A percentile compares a stretch with the other conserved stretches of the same genome.
phyloP scores from a whole-genome alignment of 2,797 vertebrate genomes.

The Benthosema pterotum region DNA sequence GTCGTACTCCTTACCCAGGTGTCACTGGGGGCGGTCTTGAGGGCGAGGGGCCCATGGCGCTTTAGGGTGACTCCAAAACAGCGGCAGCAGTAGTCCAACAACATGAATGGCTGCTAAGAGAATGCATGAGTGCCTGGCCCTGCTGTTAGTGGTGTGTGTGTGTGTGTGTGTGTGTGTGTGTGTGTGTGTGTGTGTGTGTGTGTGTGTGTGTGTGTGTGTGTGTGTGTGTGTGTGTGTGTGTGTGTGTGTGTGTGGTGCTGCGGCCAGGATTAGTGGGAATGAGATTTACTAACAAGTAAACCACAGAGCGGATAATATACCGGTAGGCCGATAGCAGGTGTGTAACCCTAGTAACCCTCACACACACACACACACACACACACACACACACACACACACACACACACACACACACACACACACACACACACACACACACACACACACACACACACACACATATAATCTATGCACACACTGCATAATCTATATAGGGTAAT shows the following conservation, averaged over 20 bases:
- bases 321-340: conserved; percentile 26
- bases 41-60: conserved; percentile 80
- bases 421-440: conserved; percentile 1
- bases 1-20: conserved; percentile 87
- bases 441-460: conserved; percentile 15
- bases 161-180: background rate
- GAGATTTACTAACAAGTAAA: conserved; percentile 74
- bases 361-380: conserved; percentile 18
- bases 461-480: no score
- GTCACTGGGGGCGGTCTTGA: conserved; percentile 85
- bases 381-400: background rate
- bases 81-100: conserved; percentile 81
- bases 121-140: no score
- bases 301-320: conserved; percentile 56
- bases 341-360: no score
- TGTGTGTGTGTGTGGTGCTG: conserved; percentile 36
- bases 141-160: conserved; percentile 23
- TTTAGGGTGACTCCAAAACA: conserved; percentile 78
- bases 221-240: conserved; percentile 23
- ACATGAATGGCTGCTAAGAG: conserved; percentile 74
- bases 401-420: conserved; percentile 2
- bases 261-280: conserved; percentile 76
- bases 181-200: conserved; percentile 18
- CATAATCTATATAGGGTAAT: no score
- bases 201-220: conserved; percentile 5